phyloP scores from a whole-genome alignment of 2,797 vertebrate species.

The Hippocampus kuda region DNA sequence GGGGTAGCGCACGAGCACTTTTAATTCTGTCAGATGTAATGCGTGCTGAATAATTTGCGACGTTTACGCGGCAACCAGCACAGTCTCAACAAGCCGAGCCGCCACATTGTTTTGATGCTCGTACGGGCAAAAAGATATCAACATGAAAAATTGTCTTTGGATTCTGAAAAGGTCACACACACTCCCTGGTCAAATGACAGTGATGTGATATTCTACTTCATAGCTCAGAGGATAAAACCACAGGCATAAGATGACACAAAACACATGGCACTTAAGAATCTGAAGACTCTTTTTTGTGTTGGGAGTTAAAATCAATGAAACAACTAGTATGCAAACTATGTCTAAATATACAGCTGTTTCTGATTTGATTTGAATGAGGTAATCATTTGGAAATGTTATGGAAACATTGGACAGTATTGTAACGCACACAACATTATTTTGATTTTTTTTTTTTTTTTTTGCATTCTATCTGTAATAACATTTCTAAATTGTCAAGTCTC shows the following conservation, averaged over 20 bases:
- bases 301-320: conserved; percentile 1
- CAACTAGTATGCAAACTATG: background rate
- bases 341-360: background rate
- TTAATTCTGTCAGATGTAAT: conserved; percentile 16
- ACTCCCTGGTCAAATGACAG: conserved; percentile 54
- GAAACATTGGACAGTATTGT: background rate
- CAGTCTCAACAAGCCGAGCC: conserved; percentile 11
- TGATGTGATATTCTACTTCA: conserved; percentile 50
- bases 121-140: conserved; percentile 42
- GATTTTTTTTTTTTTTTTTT: no score
- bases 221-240: conserved; percentile 42
- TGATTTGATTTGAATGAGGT: background rate
- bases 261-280: conserved; percentile 18
- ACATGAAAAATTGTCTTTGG: conserved; percentile 44
- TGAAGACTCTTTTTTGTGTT: conserved; percentile 14
- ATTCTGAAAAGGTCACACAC: conserved; percentile 50
- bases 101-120: conserved; percentile 42
- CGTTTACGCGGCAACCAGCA: conserved; percentile 7
- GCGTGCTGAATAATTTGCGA: conserved; percentile 21
- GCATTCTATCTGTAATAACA: background rate
- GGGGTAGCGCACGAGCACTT: conserved; percentile 9
- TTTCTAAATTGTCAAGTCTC: background rate
- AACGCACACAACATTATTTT: background rate
- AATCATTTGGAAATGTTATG: background rate
- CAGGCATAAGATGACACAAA: conserved; percentile 32